Percentiles rank a stretch among this genome's conserved stretches.
Evolutionary conservation across 2,113 vertebrate genomes (phyloP).

Genomic region (Geothlypis trichas): DNA sequence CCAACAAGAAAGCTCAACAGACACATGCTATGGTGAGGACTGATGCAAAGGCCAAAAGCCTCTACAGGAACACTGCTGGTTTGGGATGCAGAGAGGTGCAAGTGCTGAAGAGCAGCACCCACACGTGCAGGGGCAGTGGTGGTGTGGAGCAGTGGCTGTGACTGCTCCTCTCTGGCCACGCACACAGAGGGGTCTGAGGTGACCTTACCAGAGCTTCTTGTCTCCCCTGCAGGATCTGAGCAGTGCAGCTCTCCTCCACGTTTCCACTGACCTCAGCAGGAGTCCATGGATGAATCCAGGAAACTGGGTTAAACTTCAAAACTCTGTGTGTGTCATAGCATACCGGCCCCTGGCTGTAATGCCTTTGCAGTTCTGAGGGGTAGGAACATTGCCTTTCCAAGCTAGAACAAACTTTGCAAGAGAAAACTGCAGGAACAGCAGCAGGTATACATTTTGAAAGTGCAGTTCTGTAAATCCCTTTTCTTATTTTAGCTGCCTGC

Average conservation of each 20-base stretch:
- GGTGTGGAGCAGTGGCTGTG: accelerated
- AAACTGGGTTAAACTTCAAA: not conserved
- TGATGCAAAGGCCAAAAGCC: not conserved
- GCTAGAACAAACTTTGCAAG: not conserved
- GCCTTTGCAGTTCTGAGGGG: not conserved
- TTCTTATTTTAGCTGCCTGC: not conserved
- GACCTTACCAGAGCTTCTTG: accelerated
- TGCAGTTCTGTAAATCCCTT: not conserved
- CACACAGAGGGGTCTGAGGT: accelerated
- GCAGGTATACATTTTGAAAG: not conserved
- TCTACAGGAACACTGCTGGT: not conserved
- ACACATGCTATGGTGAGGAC: accelerated
- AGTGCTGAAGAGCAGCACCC: not conserved
- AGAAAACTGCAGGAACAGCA: not conserved
- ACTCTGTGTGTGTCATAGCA: not conserved
- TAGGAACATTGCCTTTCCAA: not conserved
- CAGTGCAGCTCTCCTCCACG: accelerated
- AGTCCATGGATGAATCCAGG: accelerated
- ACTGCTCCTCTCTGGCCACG: not conserved
- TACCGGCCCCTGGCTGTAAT: accelerated
- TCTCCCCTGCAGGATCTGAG: not conserved
- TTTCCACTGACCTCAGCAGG: not conserved
- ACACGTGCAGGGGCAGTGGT: accelerated
- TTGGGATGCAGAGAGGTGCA: not conserved
- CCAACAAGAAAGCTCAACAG: not conserved